These are phyloP conservation scores for Delia radicum DNA, from an alignment of 1,140 invertebrate species.

Conservation along the genomic window DNA sequence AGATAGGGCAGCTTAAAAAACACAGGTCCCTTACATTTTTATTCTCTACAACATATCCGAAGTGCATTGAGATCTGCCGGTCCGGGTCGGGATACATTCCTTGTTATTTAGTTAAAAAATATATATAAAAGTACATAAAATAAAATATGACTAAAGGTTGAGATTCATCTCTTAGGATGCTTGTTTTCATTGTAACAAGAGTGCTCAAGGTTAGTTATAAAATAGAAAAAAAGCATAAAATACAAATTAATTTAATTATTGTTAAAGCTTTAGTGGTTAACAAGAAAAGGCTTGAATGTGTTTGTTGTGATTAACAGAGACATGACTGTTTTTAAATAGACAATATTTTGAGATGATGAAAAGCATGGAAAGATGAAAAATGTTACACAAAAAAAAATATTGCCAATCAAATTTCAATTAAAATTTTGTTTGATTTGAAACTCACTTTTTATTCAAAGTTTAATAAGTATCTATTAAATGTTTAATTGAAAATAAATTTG, in stretches of 20 bases:
- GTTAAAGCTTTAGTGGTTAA: slow-evolving; percentile 14
- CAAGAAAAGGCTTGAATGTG: background rate
- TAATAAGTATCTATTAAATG: no score
- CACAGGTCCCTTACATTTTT: no score
- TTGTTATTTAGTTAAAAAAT: background rate
- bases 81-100: no score
- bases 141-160: background rate
- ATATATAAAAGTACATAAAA: background rate
- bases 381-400: no score
- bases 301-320: background rate
- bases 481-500: no score
- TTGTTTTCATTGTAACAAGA: background rate
- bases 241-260: slow-evolving; percentile 19
- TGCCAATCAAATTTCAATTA: no score
- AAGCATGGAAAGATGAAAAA: background rate
- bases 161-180: background rate
- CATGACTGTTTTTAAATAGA: no score
- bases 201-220: slow-evolving; percentile 5
- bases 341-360: background rate
- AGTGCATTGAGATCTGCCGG: no score
- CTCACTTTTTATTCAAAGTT: no score
- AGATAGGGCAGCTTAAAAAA: no score
- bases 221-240: background rate
- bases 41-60: no score
- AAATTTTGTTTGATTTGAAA: no score